These are phyloP conservation scores for Lophochroa leadbeateri DNA, from an alignment of 2,113 vertebrate genomes.

Conservation along the genomic window DNA sequence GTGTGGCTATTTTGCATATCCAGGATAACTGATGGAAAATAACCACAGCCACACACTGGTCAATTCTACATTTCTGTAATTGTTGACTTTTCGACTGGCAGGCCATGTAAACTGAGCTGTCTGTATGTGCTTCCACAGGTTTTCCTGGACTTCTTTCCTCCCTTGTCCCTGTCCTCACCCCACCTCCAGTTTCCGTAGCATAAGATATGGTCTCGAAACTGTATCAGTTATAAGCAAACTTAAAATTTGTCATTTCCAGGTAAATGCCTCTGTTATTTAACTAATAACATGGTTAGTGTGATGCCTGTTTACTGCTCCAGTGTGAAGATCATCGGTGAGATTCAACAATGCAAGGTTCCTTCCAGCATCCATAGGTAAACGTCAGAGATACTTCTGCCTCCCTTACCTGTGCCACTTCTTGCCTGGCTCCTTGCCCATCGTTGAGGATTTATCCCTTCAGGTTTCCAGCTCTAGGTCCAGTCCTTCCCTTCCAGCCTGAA, in stretches of 20 bases:
- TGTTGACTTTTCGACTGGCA: not conserved
- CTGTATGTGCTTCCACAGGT: not conserved
- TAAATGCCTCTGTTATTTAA: not conserved
- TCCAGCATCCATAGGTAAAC: not conserved
- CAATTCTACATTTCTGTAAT: not conserved
- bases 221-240: not conserved
- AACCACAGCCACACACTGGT: not conserved
- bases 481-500: not conserved
- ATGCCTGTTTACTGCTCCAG: not conserved
- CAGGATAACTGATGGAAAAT: not conserved
- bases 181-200: not conserved
- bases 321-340: not conserved
- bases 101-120: not conserved
- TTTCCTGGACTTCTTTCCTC: not conserved
- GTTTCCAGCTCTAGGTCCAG: not conserved
- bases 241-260: not conserved
- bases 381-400: not conserved
- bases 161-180: not conserved
- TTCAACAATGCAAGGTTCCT: not conserved
- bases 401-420: not conserved
- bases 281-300: not conserved
- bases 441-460: not conserved
- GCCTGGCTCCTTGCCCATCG: not conserved
- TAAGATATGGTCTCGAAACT: not conserved
- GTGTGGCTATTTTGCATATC: not conserved